These are phyloP conservation scores for Campaea margaritaria DNA, from an alignment of 2,888 invertebrate genomes.

Conservation along the genomic window DNA sequence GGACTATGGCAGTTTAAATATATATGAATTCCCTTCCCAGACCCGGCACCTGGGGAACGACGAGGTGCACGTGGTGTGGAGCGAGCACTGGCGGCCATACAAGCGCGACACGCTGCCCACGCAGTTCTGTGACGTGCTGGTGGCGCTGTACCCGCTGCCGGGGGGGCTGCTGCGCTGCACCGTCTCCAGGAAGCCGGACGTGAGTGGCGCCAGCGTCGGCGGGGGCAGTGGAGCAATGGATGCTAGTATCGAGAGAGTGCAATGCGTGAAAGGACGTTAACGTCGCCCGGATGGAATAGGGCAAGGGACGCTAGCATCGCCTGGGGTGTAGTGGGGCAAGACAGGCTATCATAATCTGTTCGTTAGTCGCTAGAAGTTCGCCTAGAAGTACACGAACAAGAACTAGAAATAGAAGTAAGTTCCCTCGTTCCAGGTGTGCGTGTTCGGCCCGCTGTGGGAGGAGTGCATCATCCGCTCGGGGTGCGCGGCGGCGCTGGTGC, in stretches of 20 bases:
- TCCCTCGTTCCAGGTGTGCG: conserved; percentile 88
- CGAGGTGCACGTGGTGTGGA: conserved; percentile 99
- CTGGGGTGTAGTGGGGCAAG: too few species aligned
- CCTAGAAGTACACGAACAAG: too few species aligned
- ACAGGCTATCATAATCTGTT: too few species aligned
- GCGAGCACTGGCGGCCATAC: conserved; percentile 98
- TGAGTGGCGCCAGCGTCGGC: conserved; percentile 69
- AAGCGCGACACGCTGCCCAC: conserved; percentile 98
- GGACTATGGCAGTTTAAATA: too few species aligned
- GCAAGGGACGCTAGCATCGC: too few species aligned
- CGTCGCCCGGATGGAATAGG: too few species aligned
- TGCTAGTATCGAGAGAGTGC: too few species aligned
- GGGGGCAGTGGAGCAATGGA: too few species aligned
- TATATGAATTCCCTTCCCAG: conserved; percentile 55
- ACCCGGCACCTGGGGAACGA: conserved; percentile 98
- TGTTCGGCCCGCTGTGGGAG: conserved; percentile 98
- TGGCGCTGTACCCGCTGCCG: conserved; percentile 96
- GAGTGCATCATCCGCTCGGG: conserved; percentile 88
- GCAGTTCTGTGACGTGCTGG: conserved; percentile 99
- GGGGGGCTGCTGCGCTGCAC: conserved; percentile 95
- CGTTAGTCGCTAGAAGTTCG: too few species aligned
- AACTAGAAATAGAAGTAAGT: too few species aligned
- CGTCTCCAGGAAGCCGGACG: conserved; percentile 94
- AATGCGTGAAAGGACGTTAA: too few species aligned
- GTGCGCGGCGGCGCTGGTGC: conserved; percentile 92